A percentile compares a stretch with the other conserved stretches of the same genome.
Evolutionary conservation across 2,888 invertebrate species (phyloP).

Genomic region (Empis livida): DNA sequence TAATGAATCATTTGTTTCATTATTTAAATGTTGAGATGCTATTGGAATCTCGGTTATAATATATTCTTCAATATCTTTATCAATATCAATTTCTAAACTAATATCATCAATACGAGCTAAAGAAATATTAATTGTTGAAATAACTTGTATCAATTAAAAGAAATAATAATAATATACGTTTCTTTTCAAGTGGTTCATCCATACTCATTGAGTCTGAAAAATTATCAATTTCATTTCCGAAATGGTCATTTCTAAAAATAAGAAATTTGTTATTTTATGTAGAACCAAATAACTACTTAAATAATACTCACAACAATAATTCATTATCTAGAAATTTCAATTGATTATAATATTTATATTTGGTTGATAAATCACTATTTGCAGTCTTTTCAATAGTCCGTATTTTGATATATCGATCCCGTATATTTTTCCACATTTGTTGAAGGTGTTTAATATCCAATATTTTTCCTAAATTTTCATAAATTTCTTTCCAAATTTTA

Average conservation of each 20-base stretch:
- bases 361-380: background rate
- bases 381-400: background rate
- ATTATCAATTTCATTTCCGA: background rate
- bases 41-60: too few species aligned
- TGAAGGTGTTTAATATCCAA: background rate
- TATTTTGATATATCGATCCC: background rate
- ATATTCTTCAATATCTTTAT: too few species aligned
- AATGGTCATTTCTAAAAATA: too few species aligned
- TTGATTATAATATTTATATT: slow-evolving; percentile 1
- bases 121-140: too few species aligned
- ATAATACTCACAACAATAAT: too few species aligned
- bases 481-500: background rate
- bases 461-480: background rate
- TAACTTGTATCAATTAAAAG: too few species aligned
- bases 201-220: background rate
- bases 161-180: background rate
- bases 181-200: background rate
- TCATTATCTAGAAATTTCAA: background rate
- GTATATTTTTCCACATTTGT: slow-evolving; percentile 1
- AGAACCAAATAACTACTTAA: too few species aligned
- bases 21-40: too few species aligned
- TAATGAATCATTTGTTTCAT: too few species aligned
- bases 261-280: too few species aligned
- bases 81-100: too few species aligned
- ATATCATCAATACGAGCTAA: too few species aligned